A percentile compares a stretch with the other conserved stretches of the same genome.
These are phyloP conservation scores for Apotomis turbidana DNA, from an alignment of 2,888 invertebrate species.

Conservation along the genomic window DNA sequence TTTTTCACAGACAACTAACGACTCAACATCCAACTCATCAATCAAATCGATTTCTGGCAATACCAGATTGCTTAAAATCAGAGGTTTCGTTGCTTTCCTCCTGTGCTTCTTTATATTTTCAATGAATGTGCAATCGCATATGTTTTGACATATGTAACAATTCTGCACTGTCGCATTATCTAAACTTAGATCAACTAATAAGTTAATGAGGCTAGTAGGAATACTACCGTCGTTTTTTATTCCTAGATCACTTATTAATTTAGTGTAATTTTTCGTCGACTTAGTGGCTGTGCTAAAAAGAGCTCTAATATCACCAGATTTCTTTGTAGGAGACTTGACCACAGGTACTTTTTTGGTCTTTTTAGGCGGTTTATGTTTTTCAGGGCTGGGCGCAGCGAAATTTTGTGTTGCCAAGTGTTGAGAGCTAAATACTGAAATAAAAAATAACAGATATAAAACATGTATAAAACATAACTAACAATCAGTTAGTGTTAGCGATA, in stretches of 20 bases:
- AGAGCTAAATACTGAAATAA: conserved; percentile 58
- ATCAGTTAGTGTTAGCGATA: no score
- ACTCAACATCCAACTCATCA: conserved; percentile 61
- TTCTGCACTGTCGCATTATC: conserved; percentile 60
- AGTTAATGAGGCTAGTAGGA: conserved; percentile 66
- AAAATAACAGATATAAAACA: neutral
- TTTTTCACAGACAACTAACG: conserved; percentile 56
- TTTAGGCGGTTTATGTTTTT: conserved; percentile 59
- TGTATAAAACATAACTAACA: neutral
- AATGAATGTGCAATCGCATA: conserved; percentile 71
- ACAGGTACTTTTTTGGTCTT: conserved; percentile 58
- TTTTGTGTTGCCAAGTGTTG: conserved; percentile 57
- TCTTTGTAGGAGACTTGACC: conserved; percentile 66
- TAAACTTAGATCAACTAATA: conserved; percentile 76
- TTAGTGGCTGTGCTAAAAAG: conserved; percentile 79
- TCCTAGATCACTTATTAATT: conserved; percentile 70
- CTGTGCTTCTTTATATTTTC: conserved; percentile 50
- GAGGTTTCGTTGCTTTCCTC: conserved; percentile 46
- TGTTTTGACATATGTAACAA: conserved; percentile 75
- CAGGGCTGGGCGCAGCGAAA: conserved; percentile 47
- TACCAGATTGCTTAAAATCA: conserved; percentile 54
- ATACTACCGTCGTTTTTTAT: conserved; percentile 66
- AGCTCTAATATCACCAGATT: conserved; percentile 82
- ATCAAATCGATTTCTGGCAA: conserved; percentile 68
- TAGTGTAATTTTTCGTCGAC: conserved; percentile 76